A percentile compares a stretch with the other conserved stretches of the same genome.
Evolutionary conservation across 2,888 invertebrate species (phyloP).

Genomic region (Petrolisthes cinctipes): DNA sequence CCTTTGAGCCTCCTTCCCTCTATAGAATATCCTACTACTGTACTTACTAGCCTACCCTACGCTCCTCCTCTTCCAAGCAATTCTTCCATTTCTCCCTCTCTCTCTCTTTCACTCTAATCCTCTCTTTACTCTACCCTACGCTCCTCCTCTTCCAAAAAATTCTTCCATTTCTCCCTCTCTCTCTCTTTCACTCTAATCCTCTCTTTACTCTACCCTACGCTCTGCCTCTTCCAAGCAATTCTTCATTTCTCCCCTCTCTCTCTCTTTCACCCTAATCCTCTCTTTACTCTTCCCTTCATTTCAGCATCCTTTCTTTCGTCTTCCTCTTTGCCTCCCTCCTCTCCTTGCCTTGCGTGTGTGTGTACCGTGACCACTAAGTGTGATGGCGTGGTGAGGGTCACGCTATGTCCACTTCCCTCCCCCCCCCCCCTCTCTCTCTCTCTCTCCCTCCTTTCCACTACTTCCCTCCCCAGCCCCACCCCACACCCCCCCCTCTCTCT

Average conservation of each 20-base stretch:
- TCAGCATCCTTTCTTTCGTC: neutral
- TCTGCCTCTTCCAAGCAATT: neutral
- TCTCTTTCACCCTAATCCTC: too few relatives aligned
- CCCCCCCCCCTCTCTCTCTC: neutral
- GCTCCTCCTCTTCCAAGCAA: too few relatives aligned
- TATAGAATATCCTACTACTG: too few relatives aligned
- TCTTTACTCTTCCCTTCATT: neutral
- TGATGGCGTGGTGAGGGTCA: neutral
- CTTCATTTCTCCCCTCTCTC: too few relatives aligned
- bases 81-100: too few relatives aligned
- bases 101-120: too few relatives aligned
- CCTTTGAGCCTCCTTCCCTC: too few relatives aligned
- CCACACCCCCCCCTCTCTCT: neutral
- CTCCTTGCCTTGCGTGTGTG: neutral
- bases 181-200: too few relatives aligned
- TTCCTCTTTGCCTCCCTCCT: neutral
- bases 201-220: neutral
- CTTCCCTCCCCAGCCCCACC: neutral
- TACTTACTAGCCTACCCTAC: too few relatives aligned
- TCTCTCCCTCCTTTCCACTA: neutral
- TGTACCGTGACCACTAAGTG: neutral
- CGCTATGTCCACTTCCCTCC: neutral
- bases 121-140: neutral
- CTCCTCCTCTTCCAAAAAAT: neutral
- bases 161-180: neutral